Base-by-base conservation (phyloP, 2,797 vertebrate species). In the Echiichthys vipera region DNA sequence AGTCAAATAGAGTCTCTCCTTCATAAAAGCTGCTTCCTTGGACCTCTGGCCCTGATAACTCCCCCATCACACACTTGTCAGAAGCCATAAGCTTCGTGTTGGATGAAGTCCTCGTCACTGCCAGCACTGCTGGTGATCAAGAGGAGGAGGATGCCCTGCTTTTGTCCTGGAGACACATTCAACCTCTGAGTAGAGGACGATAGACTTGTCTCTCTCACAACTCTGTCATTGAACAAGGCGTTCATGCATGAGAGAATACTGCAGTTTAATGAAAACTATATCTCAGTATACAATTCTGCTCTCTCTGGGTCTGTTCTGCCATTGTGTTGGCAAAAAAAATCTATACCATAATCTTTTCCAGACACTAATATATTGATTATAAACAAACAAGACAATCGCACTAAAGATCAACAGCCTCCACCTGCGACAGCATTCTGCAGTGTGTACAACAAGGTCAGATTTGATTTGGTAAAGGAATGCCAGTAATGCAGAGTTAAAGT, bases 1-100 rank as follows among this genome's bases (percentile, higher is more conserved):
- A 55, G 36, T 67, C 66, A 37, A 55, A 79, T 37, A 27, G 53
- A 58, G 22, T 80, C 47, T 75, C 46, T 66, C 27, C 74, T 75
- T 78, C 71, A 76, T 74, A 22, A 57, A 74, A 66, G 47, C 78
- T 72, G 36, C 55, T 69, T 77, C 71, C 57, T 46, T 62, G 59
- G 63, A 90, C 81, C 78, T 84, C 78, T 90, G 90, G 70, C 78
- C 69, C 81, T 58, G 71, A 84, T 84, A 88, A 85, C 84, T 78
- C 86, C 84, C 84, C 77, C 77, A 69, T 93, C 88, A 81, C 84
- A 87, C 85, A 88, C 85, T 88, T 94, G 93, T 93, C 93, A 93
- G 64, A 85, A 90, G 84, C 71, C 87, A 90, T 94, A 91, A 91
- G 90, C 87, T 88, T 32, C 5, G 42, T 18, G 80, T 77, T 81